Base-by-base conservation (phyloP, 2,888 invertebrate genomes). In the Drepanosiphum platanoidis region DNA sequence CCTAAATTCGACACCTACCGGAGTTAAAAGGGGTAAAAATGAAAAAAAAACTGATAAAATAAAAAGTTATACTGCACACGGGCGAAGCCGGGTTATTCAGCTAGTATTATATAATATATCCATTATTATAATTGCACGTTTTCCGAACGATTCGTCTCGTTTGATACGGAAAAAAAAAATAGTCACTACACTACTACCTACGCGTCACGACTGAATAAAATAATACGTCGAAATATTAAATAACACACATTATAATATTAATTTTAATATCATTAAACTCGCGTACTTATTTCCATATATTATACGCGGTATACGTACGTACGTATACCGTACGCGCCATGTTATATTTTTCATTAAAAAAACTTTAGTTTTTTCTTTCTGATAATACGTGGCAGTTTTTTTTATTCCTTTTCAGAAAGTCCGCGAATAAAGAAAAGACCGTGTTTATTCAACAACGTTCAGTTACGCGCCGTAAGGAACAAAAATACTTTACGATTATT, bases 401-500 rank as follows among this genome's bases (percentile, higher is more conserved):
- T 78, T 78, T 32, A 22, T 11, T 66, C 32, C n/a, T 42, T 18
- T 30, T 66, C 11, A 22, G 22, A 64, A 78, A 66, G 64, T 32
- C 32, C 32, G n/a, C 32, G 9, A 32, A 66, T 39, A 66, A 64
- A 42, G 30, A 27, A 77, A 77, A 13, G 0, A n/a, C 27, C n/a
- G n/a, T n/a, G 3, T 78, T 78, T 42, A 42, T 32, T 66, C 42
- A n/a, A 66, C 42, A 7, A 52, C 52, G 30, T 11, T 61, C 39
- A 32, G 32, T 32, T 3, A 8, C 1, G 15, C 30, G 39, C 78
- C 64, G 64, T 42, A 42, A 64, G 66, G 42, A 15, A 78, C 64
- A 32, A 39, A 66, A 78, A 78, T 78, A 66, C 34, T 78, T 78
- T 66, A 66, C 78, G 78, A 78, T 78, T 78, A 78, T 78, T 61